phyloP scores from a whole-genome alignment of 2,888 invertebrate genomes.

The Cerastis leucographa region DNA sequence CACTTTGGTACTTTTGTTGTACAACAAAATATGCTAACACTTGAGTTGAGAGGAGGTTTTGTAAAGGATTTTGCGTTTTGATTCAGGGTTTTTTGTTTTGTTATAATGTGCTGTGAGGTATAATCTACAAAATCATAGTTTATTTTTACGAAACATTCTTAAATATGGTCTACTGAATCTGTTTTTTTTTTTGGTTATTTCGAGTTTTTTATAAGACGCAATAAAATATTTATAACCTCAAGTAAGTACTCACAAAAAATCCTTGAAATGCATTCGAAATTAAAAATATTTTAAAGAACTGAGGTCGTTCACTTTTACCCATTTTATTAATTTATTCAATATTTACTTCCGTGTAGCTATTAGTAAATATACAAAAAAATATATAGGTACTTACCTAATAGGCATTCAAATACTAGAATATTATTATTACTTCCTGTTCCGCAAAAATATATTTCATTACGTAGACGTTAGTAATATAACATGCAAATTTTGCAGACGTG shows the following conservation, averaged over 20 bases:
- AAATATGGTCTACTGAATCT: background rate
- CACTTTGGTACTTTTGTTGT: constrained; percentile 39
- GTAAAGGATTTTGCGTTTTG: background rate
- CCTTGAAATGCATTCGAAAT: background rate
- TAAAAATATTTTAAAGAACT: background rate
- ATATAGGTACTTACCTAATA: too few species aligned
- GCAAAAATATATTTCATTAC: constrained; percentile 17
- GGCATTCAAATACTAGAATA: background rate
- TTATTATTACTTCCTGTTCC: constrained; percentile 45
- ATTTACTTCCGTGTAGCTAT: background rate
- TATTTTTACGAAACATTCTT: background rate
- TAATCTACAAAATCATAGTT: background rate
- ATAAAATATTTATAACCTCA: background rate
- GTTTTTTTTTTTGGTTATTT: background rate
- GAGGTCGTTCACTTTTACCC: constrained; percentile 19
- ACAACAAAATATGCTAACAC: constrained; percentile 16
- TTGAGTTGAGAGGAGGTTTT: constrained; percentile 4
- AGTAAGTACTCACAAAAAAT: background rate
- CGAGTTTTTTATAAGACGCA: background rate
- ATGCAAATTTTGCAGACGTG: constrained; percentile 21
- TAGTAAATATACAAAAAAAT: background rate
- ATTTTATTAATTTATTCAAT: background rate
- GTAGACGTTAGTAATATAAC: background rate
- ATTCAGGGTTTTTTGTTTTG: background rate
- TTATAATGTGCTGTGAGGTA: background rate